Evolutionary conservation across 2,113 vertebrate species (phyloP), one percentile per base, ranked within the genome.

Genomic region (Macquaria australasica): DNA sequence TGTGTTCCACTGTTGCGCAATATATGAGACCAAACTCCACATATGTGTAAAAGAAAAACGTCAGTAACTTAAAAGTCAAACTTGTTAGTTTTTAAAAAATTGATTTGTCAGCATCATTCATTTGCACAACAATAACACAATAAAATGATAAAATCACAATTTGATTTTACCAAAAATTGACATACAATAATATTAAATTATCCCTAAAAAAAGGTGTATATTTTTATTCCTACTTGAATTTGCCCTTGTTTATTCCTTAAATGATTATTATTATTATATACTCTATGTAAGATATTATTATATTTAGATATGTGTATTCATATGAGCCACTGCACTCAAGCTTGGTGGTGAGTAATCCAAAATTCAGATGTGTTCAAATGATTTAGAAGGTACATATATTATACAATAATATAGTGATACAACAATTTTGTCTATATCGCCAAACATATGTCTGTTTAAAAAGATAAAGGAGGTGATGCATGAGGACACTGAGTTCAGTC

Each of bases 401-500:
- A 15, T 21, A 6, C 21, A 11, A 4, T 11, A 20, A 9, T 20
- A 5, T 37, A 25, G n/a, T 41, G 8, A 21, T 34, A 34, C 34
- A 34, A 34, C 34, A 34, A 34, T 34, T 34, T 34, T 34, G 34
- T 34, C 34, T 34, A 34, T 34, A 34, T 34, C 4, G 34, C 34
- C 34, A 34, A 34, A 5, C 34, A 34, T 34, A 34, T 34, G 31
- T 34, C 31, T 3, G 31, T 34, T 34, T 34, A 34, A 34, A 34
- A 34, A 34, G 48, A 51, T 37, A 16, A 72, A 82, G 74, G 11
- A 23, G 78, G 70, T 56, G 84, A 79, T 77, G 74, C 72, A 78
- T 83, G 81, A 88, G 87, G 73, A 87, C 83, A 85, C 66, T 34
- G 87, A 80, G 86, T 89, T 89, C 76, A 89, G 74, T 67, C 31